These are phyloP conservation scores for Troglohyphantes excavatus DNA, from an alignment of 2,888 invertebrate species.

Conservation along the genomic window DNA sequence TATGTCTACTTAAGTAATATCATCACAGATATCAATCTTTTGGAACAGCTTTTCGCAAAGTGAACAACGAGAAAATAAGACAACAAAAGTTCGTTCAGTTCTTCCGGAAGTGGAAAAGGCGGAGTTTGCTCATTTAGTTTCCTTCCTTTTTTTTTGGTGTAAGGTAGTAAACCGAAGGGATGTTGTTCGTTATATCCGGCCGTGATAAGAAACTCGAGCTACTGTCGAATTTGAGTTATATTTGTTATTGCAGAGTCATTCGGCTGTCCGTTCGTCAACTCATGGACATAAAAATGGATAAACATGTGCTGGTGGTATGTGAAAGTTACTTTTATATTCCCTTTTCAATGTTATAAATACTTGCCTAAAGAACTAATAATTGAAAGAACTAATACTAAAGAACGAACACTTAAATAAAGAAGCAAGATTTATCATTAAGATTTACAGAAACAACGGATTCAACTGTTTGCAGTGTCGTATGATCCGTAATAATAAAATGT, in stretches of 20 bases:
- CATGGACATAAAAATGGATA: neutral
- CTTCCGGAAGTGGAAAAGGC: neutral
- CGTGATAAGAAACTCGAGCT: constrained; percentile 32
- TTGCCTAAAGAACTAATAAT: too few relatives aligned
- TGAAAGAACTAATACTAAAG: too few relatives aligned
- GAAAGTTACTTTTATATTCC: neutral
- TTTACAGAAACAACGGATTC: neutral
- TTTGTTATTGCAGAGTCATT: neutral
- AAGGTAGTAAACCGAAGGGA: constrained; percentile 16
- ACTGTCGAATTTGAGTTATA: neutral
- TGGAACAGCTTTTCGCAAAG: too few relatives aligned
- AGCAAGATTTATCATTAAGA: neutral
- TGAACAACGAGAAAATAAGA: too few relatives aligned
- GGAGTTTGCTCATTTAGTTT: neutral
- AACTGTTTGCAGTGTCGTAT: neutral
- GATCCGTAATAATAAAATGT: neutral
- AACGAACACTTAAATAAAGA: too few relatives aligned
- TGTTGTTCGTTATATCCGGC: constrained; percentile 65
- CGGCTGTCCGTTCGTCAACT: neutral
- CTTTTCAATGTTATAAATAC: too few relatives aligned
- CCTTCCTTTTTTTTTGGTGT: neutral
- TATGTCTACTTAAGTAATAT: too few relatives aligned
- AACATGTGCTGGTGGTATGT: constrained; percentile 13
- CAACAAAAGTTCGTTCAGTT: neutral
- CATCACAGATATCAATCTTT: too few relatives aligned